Conservation (phyloP, 1,140 invertebrate species). For the Drosophila erecta region DNA sequence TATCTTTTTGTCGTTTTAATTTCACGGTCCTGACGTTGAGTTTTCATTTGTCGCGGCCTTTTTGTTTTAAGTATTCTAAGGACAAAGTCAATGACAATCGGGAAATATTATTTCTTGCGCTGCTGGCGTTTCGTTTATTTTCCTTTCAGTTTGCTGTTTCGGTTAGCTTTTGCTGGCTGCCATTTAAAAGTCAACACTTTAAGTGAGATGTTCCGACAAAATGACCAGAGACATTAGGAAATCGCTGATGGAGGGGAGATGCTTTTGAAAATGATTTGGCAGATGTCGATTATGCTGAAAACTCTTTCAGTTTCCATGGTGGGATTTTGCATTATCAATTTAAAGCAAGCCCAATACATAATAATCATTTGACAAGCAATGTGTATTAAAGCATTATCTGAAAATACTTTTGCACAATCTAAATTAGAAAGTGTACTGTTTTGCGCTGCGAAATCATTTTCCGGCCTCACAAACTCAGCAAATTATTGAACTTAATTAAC, state of each 20-base stretch:
- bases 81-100: constrained; percentile 59
- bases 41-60: constrained; percentile 7
- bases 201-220: constrained; percentile 8
- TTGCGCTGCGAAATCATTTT: too few species aligned
- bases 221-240: not conserved
- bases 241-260: not conserved
- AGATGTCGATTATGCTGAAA: constrained; percentile 5
- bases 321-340: not conserved
- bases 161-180: constrained; percentile 6
- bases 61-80: constrained; percentile 35
- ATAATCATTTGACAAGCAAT: too few species aligned
- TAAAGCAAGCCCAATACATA: too few species aligned
- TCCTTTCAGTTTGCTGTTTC: constrained; percentile 9
- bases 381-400: too few species aligned
- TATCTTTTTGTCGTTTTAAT: constrained; percentile 11
- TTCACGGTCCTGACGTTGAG: constrained; percentile 23
- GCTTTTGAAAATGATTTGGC: not conserved
- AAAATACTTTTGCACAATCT: too few species aligned
- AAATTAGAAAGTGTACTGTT: too few species aligned
- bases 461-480: too few species aligned
- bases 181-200: constrained; percentile 35
- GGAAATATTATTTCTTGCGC: constrained; percentile 20
- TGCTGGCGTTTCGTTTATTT: constrained; percentile 6
- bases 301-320: not conserved
- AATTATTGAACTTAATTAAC: too few species aligned